Evolutionary conservation across 2,797 vertebrate genomes (phyloP), one percentile per base, ranked within the genome.

Genomic region (Alfaro cultratus): DNA sequence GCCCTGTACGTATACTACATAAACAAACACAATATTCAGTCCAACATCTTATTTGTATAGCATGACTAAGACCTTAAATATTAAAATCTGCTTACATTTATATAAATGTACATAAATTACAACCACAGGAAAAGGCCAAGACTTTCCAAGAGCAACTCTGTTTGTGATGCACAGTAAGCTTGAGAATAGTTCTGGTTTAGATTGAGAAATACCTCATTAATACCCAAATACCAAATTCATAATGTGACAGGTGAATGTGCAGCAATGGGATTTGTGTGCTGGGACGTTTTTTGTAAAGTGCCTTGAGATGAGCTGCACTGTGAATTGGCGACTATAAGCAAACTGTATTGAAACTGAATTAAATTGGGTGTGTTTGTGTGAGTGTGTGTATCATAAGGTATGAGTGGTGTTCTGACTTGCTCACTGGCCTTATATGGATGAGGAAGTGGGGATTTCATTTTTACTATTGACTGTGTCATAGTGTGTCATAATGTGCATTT

Each of bases 1-100:
- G 97, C 83, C 97, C 97, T 67, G 98, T 99, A 94, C 95, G 97
- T 88, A 67, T 39, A 64, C 73, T 21, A 60, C 60, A 55, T 82
- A 74, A 72, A n/a, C 13, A 64, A 8, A 36, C 34, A 64, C 53
- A 51, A 23, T 51, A 51, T 53, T 10, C 72, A 60, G 16, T 21
- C 34, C 16, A 36, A 39, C 1, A 23, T 18, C 16, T 36, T 21
- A 21, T 67, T 9, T 67, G 16, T 31, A 62, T 67, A 62, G 29
- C 77, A 47, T 29, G 31, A 62, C 12, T 34, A 16, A 62, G 6
- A 0, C 9, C 11, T 43, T 18, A 46, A 45, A 16, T 23, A 10
- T 39, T 67, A 2, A 39, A 34, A 16, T 15, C 31, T 62, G 60
- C 60, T 62, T 5, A 34, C 13, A 62, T 62, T 60, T 7, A 62